Conservation (phyloP, 2,797 vertebrate genomes). For the Xenopus petersii region DNA sequence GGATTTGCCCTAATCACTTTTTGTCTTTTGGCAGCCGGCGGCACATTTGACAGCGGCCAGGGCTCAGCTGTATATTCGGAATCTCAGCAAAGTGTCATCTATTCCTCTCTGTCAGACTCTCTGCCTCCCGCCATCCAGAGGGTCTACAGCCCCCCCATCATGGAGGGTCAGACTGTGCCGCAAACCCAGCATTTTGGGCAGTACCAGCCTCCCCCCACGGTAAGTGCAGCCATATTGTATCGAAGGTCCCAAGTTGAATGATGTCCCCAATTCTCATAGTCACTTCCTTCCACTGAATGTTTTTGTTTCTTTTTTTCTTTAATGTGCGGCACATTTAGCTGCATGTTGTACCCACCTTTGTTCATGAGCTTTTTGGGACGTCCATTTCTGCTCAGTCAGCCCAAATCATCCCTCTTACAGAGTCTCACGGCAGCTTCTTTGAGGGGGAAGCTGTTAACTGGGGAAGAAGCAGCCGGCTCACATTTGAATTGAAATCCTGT, state of each 20-base stretch:
- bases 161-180: constrained; percentile 61
- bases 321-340: background rate
- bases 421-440: background rate
- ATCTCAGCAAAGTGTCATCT: constrained; percentile 87
- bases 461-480: background rate
- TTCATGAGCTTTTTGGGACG: constrained; percentile 19
- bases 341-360: constrained; percentile 3
- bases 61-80: constrained; percentile 92
- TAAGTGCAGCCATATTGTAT: constrained; percentile 54
- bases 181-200: constrained; percentile 62
- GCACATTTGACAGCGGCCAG: constrained; percentile 92
- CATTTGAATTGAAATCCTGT: no score
- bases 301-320: background rate
- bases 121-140: constrained; percentile 75
- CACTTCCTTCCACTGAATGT: background rate
- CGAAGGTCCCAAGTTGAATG: background rate
- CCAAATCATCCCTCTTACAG: background rate
- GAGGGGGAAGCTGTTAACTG: background rate
- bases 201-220: constrained; percentile 68
- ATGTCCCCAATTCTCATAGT: background rate
- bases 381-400: constrained; percentile 14
- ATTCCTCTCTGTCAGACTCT: constrained; percentile 81
- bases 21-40: constrained; percentile 73
- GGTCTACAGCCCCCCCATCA: constrained; percentile 79
- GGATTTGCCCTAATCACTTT: background rate